A percentile compares a stretch with the other conserved stretches of the same genome.
phyloP scores from a whole-genome alignment of 2,113 vertebrate species.

The Mionectes macconnelli region DNA sequence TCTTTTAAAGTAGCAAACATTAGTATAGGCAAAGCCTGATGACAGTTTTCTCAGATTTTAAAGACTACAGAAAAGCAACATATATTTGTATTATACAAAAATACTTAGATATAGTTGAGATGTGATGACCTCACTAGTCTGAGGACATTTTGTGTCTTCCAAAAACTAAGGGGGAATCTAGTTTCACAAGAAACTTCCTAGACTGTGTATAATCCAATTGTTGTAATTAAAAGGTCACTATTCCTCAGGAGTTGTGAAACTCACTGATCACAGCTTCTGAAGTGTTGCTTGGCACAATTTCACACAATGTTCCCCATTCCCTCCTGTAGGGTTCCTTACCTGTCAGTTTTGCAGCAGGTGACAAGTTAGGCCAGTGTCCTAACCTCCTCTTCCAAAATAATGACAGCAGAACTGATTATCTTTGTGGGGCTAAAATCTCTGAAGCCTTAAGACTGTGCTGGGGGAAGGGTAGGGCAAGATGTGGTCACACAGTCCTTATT shows the following conservation, averaged over 20 bases:
- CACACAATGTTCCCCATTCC: neutral
- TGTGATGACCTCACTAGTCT: neutral
- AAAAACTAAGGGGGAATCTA: neutral
- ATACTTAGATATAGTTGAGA: neutral
- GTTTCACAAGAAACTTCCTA: neutral
- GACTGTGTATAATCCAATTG: neutral
- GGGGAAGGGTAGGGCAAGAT: slow-evolving; percentile 32
- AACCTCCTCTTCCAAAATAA: slow-evolving; percentile 60
- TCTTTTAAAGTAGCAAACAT: neutral
- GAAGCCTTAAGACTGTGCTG: slow-evolving; percentile 22
- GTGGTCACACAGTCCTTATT: neutral
- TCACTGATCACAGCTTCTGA: neutral
- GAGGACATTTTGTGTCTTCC: neutral
- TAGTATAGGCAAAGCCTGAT: neutral
- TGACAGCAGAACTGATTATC: slow-evolving; percentile 41
- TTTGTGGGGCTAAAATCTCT: slow-evolving; percentile 58
- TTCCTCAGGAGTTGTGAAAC: neutral
- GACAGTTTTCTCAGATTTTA: neutral
- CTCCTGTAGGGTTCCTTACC: slow-evolving; percentile 57
- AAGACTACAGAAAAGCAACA: neutral
- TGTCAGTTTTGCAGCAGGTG: slow-evolving; percentile 54
- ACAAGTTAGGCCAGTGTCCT: slow-evolving; percentile 43
- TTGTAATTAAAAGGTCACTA: neutral
- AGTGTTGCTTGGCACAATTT: neutral
- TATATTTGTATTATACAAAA: neutral